Evolutionary conservation across 1,140 invertebrate genomes (phyloP).

Genomic region (Drosophila chauvacae): DNA sequence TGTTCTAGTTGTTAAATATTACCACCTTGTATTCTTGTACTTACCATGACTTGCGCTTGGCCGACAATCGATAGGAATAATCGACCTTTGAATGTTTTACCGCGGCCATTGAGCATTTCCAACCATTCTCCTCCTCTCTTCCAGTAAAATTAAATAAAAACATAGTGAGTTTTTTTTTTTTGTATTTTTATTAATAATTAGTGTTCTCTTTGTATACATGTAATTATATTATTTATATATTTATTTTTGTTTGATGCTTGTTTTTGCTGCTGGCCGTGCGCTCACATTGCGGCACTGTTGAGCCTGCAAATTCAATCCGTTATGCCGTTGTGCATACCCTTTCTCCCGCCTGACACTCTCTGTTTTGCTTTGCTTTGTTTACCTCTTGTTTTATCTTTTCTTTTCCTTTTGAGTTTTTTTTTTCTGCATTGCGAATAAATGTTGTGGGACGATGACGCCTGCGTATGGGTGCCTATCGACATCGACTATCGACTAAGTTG

Average conservation of each 20-base stretch:
- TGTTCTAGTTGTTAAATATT: too few relatives aligned
- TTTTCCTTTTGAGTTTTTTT: conserved; percentile 3
- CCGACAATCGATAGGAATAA: background rate
- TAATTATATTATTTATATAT: conserved; percentile 73
- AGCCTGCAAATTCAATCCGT: conserved; percentile 52
- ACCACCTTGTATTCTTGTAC: background rate
- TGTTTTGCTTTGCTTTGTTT: conserved; percentile 18
- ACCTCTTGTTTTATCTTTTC: background rate
- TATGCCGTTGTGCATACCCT: conserved; percentile 11
- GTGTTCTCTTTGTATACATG: conserved; percentile 78
- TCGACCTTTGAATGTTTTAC: background rate
- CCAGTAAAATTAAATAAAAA: conserved; percentile 5
- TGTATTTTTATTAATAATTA: conserved; percentile 76
- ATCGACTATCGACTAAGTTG: conserved; percentile 19
- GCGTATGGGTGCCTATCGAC: conserved; percentile 1
- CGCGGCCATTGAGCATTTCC: too few relatives aligned
- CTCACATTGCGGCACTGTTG: conserved; percentile 44
- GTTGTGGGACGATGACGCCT: conserved; percentile 18
- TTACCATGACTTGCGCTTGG: too few relatives aligned
- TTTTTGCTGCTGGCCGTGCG: conserved; percentile 30
- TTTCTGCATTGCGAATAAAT: conserved; percentile 18
- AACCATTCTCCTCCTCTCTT: too few relatives aligned
- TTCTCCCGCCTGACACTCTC: conserved; percentile 12
- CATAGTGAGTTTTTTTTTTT: conserved; percentile 26
- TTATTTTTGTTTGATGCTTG: conserved; percentile 60